phyloP scores from a whole-genome alignment of 2,888 invertebrate species.

The Limnephilus lunatus region DNA sequence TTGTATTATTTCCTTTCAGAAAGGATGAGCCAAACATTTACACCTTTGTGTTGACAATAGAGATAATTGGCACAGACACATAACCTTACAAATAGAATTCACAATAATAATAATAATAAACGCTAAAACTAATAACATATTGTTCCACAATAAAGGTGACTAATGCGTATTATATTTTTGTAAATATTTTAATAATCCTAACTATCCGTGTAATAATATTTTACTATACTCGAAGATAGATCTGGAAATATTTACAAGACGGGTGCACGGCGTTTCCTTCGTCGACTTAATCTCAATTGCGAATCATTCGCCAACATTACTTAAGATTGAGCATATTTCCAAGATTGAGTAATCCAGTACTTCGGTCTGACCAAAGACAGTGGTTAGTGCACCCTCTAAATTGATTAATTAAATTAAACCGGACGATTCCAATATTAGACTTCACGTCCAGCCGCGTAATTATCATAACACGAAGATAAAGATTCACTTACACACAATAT shows the following conservation, averaged over 20 bases:
- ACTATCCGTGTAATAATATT: constrained; percentile 55
- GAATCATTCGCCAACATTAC: not conserved
- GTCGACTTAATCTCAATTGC: not conserved
- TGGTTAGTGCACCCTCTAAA: constrained; percentile 22
- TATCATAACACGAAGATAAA: constrained; percentile 25
- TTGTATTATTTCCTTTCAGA: constrained; percentile 27
- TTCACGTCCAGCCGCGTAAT: constrained; percentile 7
- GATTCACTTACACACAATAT: constrained; percentile 41
- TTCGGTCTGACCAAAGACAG: not conserved
- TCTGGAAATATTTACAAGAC: constrained; percentile 56
- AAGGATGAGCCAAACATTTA: constrained; percentile 21
- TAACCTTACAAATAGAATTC: constrained; percentile 51
- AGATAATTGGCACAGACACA: constrained; percentile 52
- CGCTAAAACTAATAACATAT: constrained; percentile 53
- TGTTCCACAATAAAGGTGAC: constrained; percentile 60
- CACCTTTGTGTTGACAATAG: constrained; percentile 34
- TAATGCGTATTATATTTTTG: constrained; percentile 48
- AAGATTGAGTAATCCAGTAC: not conserved
- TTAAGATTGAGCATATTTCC: constrained; percentile 46
- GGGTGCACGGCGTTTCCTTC: constrained; percentile 16
- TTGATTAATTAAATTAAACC: constrained; percentile 12
- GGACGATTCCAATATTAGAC: constrained; percentile 29
- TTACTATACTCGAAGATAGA: constrained; percentile 49
- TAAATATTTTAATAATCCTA: constrained; percentile 55
- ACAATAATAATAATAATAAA: constrained; percentile 42